phyloP scores from a whole-genome alignment of 1,140 invertebrate genomes.

The Amyelois transitella region DNA sequence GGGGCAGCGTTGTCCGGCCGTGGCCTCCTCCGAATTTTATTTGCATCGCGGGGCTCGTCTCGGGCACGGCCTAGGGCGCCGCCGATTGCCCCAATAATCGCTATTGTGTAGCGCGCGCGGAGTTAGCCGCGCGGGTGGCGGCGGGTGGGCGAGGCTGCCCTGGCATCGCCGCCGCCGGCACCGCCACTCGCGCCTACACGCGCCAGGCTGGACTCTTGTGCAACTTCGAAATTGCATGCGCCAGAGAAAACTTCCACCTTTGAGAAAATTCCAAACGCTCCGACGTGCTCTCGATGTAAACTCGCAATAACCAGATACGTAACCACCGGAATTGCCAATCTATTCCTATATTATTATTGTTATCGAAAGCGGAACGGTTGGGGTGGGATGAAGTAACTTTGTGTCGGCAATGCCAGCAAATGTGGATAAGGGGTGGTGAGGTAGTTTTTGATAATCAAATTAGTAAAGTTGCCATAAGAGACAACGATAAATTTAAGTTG shows the following conservation, averaged over 20 bases:
- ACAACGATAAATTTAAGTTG: no score
- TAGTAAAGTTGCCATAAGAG: not conserved
- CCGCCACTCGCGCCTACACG: constrained; percentile 2
- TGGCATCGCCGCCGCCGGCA: constrained; percentile 1
- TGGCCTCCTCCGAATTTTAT: constrained; percentile 63
- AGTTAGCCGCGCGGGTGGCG: constrained; percentile 1
- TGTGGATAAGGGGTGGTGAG: not conserved
- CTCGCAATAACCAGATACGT: constrained; percentile 43
- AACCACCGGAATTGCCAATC: constrained; percentile 37
- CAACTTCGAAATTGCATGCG: constrained; percentile 58
- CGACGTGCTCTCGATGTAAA: constrained; percentile 46
- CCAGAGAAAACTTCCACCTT: constrained; percentile 59
- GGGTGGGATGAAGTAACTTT: not conserved
- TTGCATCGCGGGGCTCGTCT: constrained; percentile 65
- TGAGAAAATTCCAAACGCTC: constrained; percentile 52
- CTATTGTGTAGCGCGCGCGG: constrained; percentile 41
- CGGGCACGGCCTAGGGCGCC: constrained; percentile 44
- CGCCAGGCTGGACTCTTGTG: constrained; percentile 26
- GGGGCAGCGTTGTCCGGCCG: constrained; percentile 64
- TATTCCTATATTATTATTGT: constrained; percentile 24
- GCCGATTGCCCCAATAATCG: constrained; percentile 68
- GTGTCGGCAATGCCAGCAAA: not conserved
- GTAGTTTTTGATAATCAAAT: not conserved
- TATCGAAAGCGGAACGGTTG: not conserved
- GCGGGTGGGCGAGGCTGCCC: not conserved